phyloP scores from a whole-genome alignment of 2,113 vertebrate species.

The Zapus hudsonius region DNA sequence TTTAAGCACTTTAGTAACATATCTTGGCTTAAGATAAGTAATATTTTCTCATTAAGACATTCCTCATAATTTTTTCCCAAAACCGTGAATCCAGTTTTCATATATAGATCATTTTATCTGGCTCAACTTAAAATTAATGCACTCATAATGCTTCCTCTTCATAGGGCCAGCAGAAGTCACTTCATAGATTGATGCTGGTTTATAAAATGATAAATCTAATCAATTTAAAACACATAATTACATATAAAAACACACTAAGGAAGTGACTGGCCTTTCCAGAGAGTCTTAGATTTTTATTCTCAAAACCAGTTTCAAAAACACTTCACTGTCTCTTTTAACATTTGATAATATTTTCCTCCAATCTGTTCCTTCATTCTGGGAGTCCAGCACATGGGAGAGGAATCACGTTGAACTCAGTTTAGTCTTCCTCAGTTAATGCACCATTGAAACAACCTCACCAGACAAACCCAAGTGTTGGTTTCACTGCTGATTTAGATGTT shows the following conservation, averaged over 20 bases:
- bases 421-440: neutral
- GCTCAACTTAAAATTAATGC: slow-evolving; percentile 63
- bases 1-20: slow-evolving; percentile 57
- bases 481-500: neutral
- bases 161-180: slow-evolving; percentile 4
- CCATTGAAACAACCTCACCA: neutral
- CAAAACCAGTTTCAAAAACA: neutral
- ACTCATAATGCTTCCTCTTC: neutral
- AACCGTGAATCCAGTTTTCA: slow-evolving; percentile 48
- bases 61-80: slow-evolving; percentile 1
- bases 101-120: slow-evolving; percentile 47
- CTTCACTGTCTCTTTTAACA: no score
- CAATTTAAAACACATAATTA: neutral
- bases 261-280: neutral
- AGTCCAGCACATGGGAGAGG: neutral
- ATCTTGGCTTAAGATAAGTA: slow-evolving; percentile 55
- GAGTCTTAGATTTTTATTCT: neutral
- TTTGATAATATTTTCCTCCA: no score
- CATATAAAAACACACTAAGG: neutral
- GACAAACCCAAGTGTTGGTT: neutral
- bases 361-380: neutral
- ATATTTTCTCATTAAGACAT: slow-evolving; percentile 72
- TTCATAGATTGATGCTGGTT: neutral
- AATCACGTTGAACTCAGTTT: neutral
- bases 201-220: slow-evolving; percentile 7